Evolutionary conservation across 1,140 invertebrate species (phyloP).

Genomic region (Popillia japonica): DNA sequence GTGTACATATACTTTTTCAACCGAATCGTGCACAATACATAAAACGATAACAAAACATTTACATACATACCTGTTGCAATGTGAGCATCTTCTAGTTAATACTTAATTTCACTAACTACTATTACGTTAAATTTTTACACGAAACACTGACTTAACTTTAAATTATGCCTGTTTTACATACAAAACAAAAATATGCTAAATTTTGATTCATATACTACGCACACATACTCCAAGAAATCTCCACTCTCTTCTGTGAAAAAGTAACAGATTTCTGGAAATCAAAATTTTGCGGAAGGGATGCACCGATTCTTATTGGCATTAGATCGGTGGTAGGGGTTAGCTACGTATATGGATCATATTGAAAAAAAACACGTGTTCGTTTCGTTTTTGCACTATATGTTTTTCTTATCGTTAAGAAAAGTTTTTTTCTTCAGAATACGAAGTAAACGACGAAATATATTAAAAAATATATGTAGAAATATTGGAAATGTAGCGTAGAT

Average conservation of each 20-base stretch:
- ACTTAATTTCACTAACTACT: conserved; percentile 5
- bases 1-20: neutral
- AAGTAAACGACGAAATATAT: too few species aligned
- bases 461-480: too few species aligned
- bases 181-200: neutral
- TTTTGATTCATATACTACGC: neutral
- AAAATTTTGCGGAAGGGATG: conserved; percentile 34
- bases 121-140: neutral
- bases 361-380: conserved; percentile 2
- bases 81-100: neutral
- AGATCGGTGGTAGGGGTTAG: conserved; percentile 12
- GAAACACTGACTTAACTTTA: neutral
- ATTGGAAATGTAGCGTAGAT: too few species aligned
- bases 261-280: conserved; percentile 32
- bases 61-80: conserved; percentile 19
- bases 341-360: neutral
- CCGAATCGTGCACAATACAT: neutral
- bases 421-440: neutral
- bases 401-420: neutral
- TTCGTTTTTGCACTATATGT: neutral
- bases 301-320: conserved; percentile 23
- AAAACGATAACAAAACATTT: neutral
- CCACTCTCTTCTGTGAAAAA: conserved; percentile 15
- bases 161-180: neutral
- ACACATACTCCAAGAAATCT: neutral